Percentiles rank a stretch among this genome's conserved stretches.
phyloP scores from a whole-genome alignment of 1,140 invertebrate genomes.

The Calliopsis andreniformis region DNA sequence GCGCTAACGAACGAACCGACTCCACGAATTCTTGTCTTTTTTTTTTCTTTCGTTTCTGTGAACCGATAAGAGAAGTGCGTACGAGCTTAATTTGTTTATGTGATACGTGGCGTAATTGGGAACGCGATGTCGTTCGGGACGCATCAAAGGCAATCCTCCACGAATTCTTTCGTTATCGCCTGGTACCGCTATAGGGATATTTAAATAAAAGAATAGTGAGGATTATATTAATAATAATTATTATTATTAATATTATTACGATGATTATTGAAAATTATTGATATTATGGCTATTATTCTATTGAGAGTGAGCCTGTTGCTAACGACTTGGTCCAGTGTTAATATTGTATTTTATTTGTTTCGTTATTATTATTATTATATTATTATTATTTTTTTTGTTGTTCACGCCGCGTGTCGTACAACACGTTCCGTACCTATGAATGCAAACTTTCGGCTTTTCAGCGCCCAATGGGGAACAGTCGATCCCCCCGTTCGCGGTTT shows the following conservation, averaged over 20 bases:
- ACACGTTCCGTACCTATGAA: slow-evolving; percentile 78
- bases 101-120: slow-evolving; percentile 12
- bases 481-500: background rate
- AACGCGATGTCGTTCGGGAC: background rate
- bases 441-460: slow-evolving; percentile 49
- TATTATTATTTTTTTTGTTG: slow-evolving; percentile 79
- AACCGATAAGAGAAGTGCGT: slow-evolving; percentile 12
- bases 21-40: slow-evolving; percentile 28
- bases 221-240: slow-evolving; percentile 68
- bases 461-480: slow-evolving; percentile 27
- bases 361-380: slow-evolving; percentile 81
- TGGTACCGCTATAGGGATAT: slow-evolving; percentile 62
- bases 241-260: slow-evolving; percentile 65
- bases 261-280: slow-evolving; percentile 68
- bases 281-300: slow-evolving; percentile 74
- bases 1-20: slow-evolving; percentile 61
- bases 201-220: slow-evolving; percentile 64
- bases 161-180: slow-evolving; percentile 66
- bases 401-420: slow-evolving; percentile 79
- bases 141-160: slow-evolving; percentile 6
- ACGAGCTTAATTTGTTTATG: slow-evolving; percentile 11
- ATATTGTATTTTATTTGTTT: slow-evolving; percentile 82
- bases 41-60: slow-evolving; percentile 10
- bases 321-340: slow-evolving; percentile 80
- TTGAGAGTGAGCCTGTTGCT: slow-evolving; percentile 78